Evolutionary conservation across 2,113 vertebrate species (phyloP).

Genomic region (Felis chaus): DNA sequence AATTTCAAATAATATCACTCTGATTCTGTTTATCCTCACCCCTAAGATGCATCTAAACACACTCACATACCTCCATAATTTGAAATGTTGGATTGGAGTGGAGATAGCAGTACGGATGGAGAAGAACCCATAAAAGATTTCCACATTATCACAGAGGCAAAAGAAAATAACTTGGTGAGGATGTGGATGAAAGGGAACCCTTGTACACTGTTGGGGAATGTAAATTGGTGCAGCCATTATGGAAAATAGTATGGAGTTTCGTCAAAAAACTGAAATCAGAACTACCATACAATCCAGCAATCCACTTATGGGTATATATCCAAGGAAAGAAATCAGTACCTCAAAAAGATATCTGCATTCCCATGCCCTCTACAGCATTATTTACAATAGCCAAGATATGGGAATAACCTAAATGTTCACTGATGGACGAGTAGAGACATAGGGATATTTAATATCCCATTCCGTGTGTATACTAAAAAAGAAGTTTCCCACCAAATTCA

Average conservation of each 20-base stretch:
- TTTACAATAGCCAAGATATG: not conserved
- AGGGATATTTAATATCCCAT: not conserved
- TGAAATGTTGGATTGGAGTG: not conserved
- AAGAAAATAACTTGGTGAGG: not conserved
- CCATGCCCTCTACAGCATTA: not conserved
- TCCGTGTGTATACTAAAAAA: not conserved
- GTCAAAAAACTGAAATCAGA: not conserved
- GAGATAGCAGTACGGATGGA: not conserved
- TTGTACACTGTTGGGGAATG: not conserved
- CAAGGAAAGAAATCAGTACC: not conserved
- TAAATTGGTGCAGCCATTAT: not conserved
- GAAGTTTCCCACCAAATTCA: not conserved
- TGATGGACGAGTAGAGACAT: not conserved
- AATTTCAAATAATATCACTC: not conserved
- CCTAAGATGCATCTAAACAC: not conserved
- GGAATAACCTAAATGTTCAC: no score
- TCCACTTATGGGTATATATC: not conserved
- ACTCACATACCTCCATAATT: rapidly evolving
- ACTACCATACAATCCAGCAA: not conserved
- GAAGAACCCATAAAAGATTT: not conserved
- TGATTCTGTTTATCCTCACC: not conserved
- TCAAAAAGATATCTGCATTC: not conserved
- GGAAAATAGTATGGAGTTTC: not conserved
- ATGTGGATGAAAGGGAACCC: not conserved
- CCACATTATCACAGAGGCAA: not conserved